Conservation (phyloP, 2,113 vertebrate species). For the Petrocephalus zakoni region DNA sequence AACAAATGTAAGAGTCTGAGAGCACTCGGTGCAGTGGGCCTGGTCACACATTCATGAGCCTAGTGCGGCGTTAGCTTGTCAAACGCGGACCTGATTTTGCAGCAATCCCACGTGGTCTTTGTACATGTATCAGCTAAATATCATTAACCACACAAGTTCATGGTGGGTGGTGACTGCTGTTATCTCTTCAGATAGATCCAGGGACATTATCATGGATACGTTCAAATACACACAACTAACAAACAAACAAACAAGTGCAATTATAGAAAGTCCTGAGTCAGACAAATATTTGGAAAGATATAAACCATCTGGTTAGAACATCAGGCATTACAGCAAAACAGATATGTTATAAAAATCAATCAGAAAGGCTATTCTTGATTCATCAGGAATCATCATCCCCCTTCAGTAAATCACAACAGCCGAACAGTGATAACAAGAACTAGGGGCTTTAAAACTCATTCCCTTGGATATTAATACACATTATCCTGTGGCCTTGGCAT, state of each 20-base stretch:
- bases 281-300: background rate
- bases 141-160: background rate
- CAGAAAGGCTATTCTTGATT: background rate
- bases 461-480: background rate
- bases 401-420: background rate
- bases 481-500: background rate
- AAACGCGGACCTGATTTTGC: background rate
- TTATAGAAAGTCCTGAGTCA: background rate
- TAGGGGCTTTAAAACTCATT: background rate
- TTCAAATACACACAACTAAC: background rate
- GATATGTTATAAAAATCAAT: background rate
- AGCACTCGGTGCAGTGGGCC: too few relatives aligned
- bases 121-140: background rate
- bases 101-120: background rate
- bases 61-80: background rate
- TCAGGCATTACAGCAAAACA: background rate
- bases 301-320: background rate
- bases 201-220: background rate
- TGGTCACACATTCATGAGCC: background rate
- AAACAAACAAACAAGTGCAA: background rate
- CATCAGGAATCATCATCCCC: background rate
- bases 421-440: background rate
- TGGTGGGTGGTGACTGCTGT: background rate
- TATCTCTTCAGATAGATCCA: background rate
- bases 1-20: background rate